Percentiles rank a stretch among this genome's conserved stretches.
Evolutionary conservation across 2,113 vertebrate species (phyloP).

Genomic region (Prunella himalayana): DNA sequence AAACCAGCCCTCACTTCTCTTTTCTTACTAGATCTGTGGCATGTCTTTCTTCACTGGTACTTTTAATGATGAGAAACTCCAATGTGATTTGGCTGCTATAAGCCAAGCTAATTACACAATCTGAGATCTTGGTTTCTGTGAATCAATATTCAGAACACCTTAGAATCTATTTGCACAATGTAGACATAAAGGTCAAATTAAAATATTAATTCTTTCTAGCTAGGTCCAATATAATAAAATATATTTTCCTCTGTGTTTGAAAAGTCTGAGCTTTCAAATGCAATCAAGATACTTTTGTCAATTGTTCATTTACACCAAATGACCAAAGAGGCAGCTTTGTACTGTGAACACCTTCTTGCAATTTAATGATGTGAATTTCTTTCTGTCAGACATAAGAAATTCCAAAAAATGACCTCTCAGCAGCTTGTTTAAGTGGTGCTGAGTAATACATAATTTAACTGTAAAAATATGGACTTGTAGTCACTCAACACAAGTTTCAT

Average conservation of each 20-base stretch:
- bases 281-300: not conserved
- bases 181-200: slow-evolving; percentile 37
- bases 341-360: not conserved
- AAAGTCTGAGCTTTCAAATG: not conserved
- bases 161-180: slow-evolving; percentile 45
- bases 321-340: not conserved
- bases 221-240: not conserved
- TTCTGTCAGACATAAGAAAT: slow-evolving; percentile 9
- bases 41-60: slow-evolving; percentile 17
- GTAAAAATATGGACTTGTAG: not conserved
- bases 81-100: slow-evolving; percentile 2
- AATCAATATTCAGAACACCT: slow-evolving; percentile 56
- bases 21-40: not conserved
- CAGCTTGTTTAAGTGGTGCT: not conserved
- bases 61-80: slow-evolving; percentile 12
- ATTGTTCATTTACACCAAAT: not conserved
- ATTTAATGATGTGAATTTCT: not conserved
- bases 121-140: slow-evolving; percentile 19
- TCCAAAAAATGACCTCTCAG: not conserved
- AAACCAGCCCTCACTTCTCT: not conserved
- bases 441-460: slow-evolving; percentile 22
- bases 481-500: not conserved
- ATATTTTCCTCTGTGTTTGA: not conserved
- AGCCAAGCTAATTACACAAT: slow-evolving; percentile 45
- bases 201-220: not conserved